Percentiles rank a stretch among this genome's conserved stretches.
These are phyloP conservation scores for Lithobates pipiens DNA, from an alignment of 2,797 vertebrate species.

Conservation along the genomic window DNA sequence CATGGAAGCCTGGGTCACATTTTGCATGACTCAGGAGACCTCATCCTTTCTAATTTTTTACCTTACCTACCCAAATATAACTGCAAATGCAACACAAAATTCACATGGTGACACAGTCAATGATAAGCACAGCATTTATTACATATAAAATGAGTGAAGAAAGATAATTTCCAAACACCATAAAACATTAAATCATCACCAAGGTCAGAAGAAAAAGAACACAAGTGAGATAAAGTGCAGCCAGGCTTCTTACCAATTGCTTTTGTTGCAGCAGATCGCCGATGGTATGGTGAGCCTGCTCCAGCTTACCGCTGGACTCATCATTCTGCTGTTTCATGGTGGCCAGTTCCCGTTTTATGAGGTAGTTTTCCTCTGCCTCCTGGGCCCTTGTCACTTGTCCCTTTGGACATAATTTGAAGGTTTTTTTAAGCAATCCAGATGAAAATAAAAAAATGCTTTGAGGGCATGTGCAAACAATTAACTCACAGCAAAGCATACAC, in stretches of 20 bases:
- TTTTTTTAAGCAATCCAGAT: slow-evolving; percentile 76
- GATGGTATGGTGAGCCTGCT: slow-evolving; percentile 94
- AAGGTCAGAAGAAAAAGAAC: slow-evolving; percentile 64
- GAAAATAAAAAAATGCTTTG: slow-evolving; percentile 72
- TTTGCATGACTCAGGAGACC: no score
- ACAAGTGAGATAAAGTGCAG: slow-evolving; percentile 70
- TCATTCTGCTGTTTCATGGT: slow-evolving; percentile 97
- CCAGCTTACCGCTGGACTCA: slow-evolving; percentile 92
- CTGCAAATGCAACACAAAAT: not conserved
- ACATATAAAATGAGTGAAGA: not conserved
- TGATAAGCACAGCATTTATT: not conserved
- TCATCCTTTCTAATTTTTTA: not conserved
- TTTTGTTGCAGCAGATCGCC: slow-evolving; percentile 89
- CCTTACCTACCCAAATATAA: not conserved
- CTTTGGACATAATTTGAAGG: slow-evolving; percentile 88
- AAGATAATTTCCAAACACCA: slow-evolving; percentile 11
- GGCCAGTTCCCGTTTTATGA: slow-evolving; percentile 98
- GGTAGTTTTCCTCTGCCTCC: slow-evolving; percentile 99
- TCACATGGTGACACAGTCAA: not conserved
- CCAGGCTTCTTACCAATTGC: slow-evolving; percentile 90
- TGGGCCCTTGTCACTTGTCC: slow-evolving; percentile 99
- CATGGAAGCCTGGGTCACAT: no score
- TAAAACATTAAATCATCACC: slow-evolving; percentile 2
- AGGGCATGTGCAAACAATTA: slow-evolving; percentile 64
- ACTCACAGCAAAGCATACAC: not conserved